phyloP scores from a whole-genome alignment of 2,888 invertebrate genomes.

The Tetragonisca angustula region DNA sequence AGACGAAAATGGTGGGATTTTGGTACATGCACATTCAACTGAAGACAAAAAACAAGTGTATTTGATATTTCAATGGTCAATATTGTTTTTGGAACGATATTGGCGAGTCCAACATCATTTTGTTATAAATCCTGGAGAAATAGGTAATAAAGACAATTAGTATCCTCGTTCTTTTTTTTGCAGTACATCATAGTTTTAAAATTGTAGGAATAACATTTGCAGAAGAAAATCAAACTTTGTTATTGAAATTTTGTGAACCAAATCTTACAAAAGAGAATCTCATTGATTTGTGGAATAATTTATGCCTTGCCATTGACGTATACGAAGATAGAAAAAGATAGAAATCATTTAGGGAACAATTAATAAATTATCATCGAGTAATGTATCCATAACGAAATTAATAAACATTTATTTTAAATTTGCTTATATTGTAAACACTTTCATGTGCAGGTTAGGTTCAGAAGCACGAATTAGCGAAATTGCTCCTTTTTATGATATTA shows the following conservation, averaged over 20 bases:
- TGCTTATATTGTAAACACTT: not conserved
- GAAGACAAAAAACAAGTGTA: conserved; percentile 41
- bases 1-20: conserved; percentile 68
- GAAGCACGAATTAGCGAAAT: not conserved
- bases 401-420: conserved; percentile 19
- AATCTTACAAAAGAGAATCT: conserved; percentile 57
- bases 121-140: conserved; percentile 58
- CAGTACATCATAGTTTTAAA: not conserved
- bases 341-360: not conserved
- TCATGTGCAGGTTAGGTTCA: conserved; percentile 12
- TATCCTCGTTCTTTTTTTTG: not conserved
- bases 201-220: conserved; percentile 67
- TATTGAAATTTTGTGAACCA: conserved; percentile 67
- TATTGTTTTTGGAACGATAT: conserved; percentile 62
- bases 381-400: not conserved
- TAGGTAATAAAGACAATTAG: conserved; percentile 59
- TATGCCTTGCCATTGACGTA: conserved; percentile 61
- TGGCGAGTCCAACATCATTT: conserved; percentile 71
- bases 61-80: conserved; percentile 68
- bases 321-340: conserved; percentile 45
- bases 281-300: conserved; percentile 62
- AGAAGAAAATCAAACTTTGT: conserved; percentile 53
- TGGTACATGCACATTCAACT: conserved; percentile 63
- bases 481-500: not conserved
- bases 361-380: not conserved